Conservation (phyloP, 2,888 invertebrate genomes). For the Ecdyonurus torrentis region DNA sequence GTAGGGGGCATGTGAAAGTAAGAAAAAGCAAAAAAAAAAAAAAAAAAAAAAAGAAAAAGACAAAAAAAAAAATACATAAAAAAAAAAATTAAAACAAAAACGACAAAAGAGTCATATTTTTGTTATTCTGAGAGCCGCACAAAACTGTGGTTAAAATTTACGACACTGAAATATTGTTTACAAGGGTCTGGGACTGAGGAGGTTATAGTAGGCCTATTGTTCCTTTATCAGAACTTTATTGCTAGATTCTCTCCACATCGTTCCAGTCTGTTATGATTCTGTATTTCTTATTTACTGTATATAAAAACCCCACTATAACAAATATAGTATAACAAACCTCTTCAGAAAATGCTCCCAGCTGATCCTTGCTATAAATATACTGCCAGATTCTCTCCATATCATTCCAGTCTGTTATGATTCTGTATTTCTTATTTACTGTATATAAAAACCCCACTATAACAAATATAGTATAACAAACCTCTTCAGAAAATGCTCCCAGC, state of each 20-base stretch:
- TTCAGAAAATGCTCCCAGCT: constrained; percentile 90
- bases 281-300: constrained; percentile 88
- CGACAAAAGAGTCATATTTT: too few species aligned
- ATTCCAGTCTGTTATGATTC: constrained; percentile 98
- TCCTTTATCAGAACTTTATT: constrained; percentile 87
- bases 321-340: too few species aligned
- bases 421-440: constrained; percentile 95
- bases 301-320: not conserved
- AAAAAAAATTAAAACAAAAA: too few species aligned
- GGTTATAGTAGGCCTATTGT: not conserved
- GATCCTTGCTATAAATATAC: constrained; percentile 90
- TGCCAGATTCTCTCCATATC: constrained; percentile 99
- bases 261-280: constrained; percentile 99
- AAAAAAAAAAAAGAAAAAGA: too few species aligned
- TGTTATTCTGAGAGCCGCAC: too few species aligned
- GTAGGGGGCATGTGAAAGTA: too few species aligned
- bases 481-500: constrained; percentile 90
- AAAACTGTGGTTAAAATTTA: constrained; percentile 81
- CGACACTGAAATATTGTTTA: too few species aligned
- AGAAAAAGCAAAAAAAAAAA: too few species aligned
- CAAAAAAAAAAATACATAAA: too few species aligned
- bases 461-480: too few species aligned
- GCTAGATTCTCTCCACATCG: constrained; percentile 99
- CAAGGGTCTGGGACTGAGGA: too few species aligned
- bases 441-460: not conserved